phyloP scores from a whole-genome alignment of 1,140 invertebrate species.

The Cephus cinctus region DNA sequence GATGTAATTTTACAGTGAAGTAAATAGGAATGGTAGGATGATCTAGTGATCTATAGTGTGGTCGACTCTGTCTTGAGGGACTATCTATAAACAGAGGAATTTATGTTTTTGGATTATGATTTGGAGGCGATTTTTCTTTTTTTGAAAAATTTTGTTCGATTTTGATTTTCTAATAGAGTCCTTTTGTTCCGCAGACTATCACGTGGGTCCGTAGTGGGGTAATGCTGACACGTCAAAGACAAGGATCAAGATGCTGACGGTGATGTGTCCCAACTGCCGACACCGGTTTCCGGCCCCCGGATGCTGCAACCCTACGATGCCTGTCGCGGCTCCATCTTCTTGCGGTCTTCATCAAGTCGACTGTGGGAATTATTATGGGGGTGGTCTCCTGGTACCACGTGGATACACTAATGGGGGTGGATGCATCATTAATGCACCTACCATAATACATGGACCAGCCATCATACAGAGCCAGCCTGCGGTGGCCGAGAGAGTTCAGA shows the following conservation, averaged over 20 bases:
- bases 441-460: constrained; percentile 29
- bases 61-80: too few species aligned
- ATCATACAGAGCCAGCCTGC: constrained; percentile 22
- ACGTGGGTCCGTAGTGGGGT: too few species aligned
- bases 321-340: neutral
- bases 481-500: neutral
- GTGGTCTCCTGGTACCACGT: constrained; percentile 26
- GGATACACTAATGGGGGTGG: constrained; percentile 27
- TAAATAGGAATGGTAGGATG: too few species aligned
- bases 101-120: too few species aligned
- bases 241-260: constrained; percentile 39
- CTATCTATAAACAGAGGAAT: too few species aligned
- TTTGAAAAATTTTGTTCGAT: too few species aligned
- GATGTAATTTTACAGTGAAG: too few species aligned
- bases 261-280: constrained; percentile 66
- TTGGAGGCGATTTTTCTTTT: too few species aligned
- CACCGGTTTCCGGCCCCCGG: constrained; percentile 55
- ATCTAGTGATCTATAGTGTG: too few species aligned
- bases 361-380: constrained; percentile 22
- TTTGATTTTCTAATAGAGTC: too few species aligned
- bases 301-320: constrained; percentile 27
- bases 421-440: constrained; percentile 38
- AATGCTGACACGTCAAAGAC: too few species aligned
- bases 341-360: neutral
- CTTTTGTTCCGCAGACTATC: too few species aligned